Conservation (phyloP, 2,888 invertebrate genomes). For the Perdita meconis region DNA sequence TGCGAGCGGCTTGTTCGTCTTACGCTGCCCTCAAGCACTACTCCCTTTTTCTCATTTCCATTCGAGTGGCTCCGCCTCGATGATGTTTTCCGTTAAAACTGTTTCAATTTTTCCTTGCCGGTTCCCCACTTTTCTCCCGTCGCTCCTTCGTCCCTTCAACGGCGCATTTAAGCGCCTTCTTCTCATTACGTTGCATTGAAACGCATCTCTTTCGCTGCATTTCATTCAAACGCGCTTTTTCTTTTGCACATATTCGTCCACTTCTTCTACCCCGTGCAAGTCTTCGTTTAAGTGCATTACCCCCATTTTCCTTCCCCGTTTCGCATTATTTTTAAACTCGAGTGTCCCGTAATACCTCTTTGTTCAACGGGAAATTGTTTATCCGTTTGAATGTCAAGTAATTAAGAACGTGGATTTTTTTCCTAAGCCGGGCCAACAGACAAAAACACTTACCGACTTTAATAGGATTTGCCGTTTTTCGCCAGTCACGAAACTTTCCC, state of each 20-base stretch:
- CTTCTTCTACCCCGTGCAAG: too few relatives aligned
- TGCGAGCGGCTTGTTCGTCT: not conserved
- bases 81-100: conserved; percentile 5
- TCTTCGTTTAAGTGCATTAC: not conserved
- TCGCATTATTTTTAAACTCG: too few relatives aligned
- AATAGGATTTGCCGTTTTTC: too few relatives aligned
- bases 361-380: too few relatives aligned
- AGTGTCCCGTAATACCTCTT: too few relatives aligned
- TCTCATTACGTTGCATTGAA: conserved; percentile 6
- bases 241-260: too few relatives aligned
- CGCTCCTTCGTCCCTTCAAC: not conserved
- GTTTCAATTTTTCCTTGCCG: conserved; percentile 4
- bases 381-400: too few relatives aligned
- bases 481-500: not conserved
- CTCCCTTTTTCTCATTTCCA: conserved; percentile 1
- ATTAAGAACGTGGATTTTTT: too few relatives aligned
- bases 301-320: not conserved
- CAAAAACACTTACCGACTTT: too few relatives aligned
- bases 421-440: too few relatives aligned
- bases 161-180: conserved; percentile 1
- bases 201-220: not conserved
- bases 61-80: conserved; percentile 1
- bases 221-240: not conserved
- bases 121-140: too few relatives aligned
- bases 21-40: not conserved